Evolutionary conservation across 1,140 invertebrate genomes (phyloP).

Genomic region (Drosophila santomea): DNA sequence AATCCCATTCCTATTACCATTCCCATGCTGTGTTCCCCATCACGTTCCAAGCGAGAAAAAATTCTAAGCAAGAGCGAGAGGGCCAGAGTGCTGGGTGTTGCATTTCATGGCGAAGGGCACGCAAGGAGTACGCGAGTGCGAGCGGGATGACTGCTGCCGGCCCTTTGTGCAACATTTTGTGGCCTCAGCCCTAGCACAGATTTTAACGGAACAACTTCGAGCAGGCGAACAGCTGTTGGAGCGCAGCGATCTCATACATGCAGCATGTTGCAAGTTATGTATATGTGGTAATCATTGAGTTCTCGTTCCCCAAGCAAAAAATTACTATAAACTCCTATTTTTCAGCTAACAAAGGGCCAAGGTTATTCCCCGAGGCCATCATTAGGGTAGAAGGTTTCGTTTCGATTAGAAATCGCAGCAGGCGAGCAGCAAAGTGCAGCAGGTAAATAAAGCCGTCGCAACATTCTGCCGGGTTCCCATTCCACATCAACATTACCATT

Average conservation of each 20-base stretch:
- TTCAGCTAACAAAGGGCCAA: slow-evolving; percentile 79
- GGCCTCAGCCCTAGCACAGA: slow-evolving; percentile 65
- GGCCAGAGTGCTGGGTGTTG: slow-evolving; percentile 22
- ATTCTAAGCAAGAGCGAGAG: slow-evolving; percentile 46
- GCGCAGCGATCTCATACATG: slow-evolving; percentile 12
- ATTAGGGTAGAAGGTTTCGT: slow-evolving; percentile 84
- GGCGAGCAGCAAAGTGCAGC: slow-evolving; percentile 73
- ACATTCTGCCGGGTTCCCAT: not conserved
- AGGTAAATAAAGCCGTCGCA: slow-evolving; percentile 36
- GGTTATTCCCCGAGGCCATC: slow-evolving; percentile 55
- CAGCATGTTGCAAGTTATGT: slow-evolving; percentile 68
- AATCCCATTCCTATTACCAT: slow-evolving; percentile 2
- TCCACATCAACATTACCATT: slow-evolving; percentile 9
- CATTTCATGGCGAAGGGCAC: slow-evolving; percentile 15
- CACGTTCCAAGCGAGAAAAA: slow-evolving; percentile 25
- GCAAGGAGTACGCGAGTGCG: not conserved
- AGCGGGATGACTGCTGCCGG: slow-evolving; percentile 6
- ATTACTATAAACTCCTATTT: slow-evolving; percentile 51
- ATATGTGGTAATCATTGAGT: slow-evolving; percentile 1
- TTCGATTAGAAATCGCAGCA: slow-evolving; percentile 84
- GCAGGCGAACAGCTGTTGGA: slow-evolving; percentile 55
- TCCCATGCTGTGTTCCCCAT: slow-evolving; percentile 12
- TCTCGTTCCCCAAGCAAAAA: slow-evolving; percentile 1
- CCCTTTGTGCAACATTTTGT: slow-evolving; percentile 75
- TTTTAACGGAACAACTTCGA: slow-evolving; percentile 76